Conservation (phyloP, 1,140 invertebrate genomes). For the Zeugodacus cucurbitae region DNA sequence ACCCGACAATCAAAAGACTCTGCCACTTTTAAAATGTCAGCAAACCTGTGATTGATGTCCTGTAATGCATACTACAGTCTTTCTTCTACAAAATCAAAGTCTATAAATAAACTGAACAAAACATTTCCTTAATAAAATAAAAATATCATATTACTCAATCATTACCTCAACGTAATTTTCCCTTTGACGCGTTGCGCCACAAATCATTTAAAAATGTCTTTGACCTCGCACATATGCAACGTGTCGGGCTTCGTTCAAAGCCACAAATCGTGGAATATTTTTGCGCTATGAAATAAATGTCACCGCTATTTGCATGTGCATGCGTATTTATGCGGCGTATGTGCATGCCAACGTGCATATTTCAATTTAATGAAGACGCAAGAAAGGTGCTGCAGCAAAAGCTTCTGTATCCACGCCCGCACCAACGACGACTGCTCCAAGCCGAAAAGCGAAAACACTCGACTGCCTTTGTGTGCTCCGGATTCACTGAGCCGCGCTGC, state of each 20-base stretch:
- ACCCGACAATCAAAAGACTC: too few relatives aligned
- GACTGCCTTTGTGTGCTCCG: neutral
- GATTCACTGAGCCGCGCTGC: slow-evolving; percentile 12
- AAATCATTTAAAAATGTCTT: slow-evolving; percentile 36
- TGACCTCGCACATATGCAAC: slow-evolving; percentile 4
- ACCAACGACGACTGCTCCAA: neutral
- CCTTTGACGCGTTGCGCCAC: neutral
- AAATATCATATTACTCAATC: neutral
- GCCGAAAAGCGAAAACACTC: neutral
- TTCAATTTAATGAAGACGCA: slow-evolving; percentile 15
- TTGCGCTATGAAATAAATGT: slow-evolving; percentile 18
- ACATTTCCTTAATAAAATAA: neutral
- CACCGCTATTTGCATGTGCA: neutral
- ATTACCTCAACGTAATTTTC: neutral
- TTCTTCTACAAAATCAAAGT: too few relatives aligned
- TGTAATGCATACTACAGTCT: too few relatives aligned
- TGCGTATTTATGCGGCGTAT: neutral
- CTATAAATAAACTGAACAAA: neutral
- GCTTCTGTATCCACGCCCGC: neutral
- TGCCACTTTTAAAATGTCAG: too few relatives aligned
- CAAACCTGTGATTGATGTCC: too few relatives aligned
- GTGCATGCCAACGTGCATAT: slow-evolving; percentile 17
- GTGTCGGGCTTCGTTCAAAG: neutral
- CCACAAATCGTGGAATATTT: slow-evolving; percentile 1
- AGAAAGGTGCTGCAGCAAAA: neutral